Evolutionary conservation across 2,113 vertebrate species (phyloP).

Genomic region (Sphaerodactylus townsendi): DNA sequence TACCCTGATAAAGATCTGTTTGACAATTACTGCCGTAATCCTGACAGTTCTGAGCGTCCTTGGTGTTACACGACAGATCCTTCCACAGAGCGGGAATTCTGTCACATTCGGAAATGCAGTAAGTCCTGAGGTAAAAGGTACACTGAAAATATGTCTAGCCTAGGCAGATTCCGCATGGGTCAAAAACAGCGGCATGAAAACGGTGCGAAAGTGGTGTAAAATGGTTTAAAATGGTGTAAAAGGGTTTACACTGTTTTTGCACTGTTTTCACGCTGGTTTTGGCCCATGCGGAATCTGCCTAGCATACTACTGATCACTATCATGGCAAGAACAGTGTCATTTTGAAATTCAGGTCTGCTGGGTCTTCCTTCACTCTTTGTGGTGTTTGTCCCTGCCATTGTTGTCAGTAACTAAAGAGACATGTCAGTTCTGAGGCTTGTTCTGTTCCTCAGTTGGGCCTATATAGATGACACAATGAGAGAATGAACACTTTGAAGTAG

Average conservation of each 20-base stretch:
- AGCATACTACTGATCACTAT: background rate
- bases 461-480: background rate
- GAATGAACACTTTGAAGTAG: too few relatives aligned
- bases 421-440: background rate
- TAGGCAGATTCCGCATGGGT: too few relatives aligned
- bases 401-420: background rate
- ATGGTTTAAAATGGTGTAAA: too few relatives aligned
- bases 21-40: slow-evolving; percentile 97
- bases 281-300: too few relatives aligned
- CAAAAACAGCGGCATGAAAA: too few relatives aligned
- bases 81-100: slow-evolving; percentile 81
- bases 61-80: slow-evolving; percentile 95
- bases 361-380: background rate
- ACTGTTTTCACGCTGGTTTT: too few relatives aligned
- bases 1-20: slow-evolving; percentile 92
- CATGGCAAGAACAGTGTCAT: background rate
- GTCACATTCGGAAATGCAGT: slow-evolving; percentile 87
- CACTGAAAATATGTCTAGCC: background rate
- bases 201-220: too few relatives aligned
- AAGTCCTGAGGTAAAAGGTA: slow-evolving; percentile 52
- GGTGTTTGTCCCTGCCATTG: background rate
- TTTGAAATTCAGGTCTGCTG: background rate
- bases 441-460: background rate
- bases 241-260: too few relatives aligned
- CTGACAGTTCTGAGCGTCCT: slow-evolving; percentile 88